A percentile compares a stretch with the other conserved stretches of the same genome.
Conservation (phyloP, 2,113 vertebrate genomes). For the Sebastes fasciatus region DNA sequence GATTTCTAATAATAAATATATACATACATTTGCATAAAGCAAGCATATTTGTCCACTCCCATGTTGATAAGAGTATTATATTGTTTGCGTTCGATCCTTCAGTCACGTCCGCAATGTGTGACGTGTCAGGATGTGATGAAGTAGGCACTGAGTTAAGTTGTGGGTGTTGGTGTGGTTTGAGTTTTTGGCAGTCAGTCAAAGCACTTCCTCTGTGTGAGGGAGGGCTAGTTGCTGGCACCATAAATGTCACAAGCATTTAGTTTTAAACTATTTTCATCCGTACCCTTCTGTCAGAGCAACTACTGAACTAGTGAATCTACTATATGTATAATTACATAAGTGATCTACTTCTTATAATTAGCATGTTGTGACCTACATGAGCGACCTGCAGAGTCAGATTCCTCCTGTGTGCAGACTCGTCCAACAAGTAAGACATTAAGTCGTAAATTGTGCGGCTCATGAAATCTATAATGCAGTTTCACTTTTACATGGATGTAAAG, state of each 20-base stretch:
- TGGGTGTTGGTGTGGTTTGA: background rate
- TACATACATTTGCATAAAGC: too few species aligned
- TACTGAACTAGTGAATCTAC: background rate
- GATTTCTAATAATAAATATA: too few species aligned
- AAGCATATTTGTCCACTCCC: too few species aligned
- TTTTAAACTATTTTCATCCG: too few species aligned
- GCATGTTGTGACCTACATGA: too few species aligned
- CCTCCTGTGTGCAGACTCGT: background rate
- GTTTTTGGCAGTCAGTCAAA: background rate
- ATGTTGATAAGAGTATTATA: too few species aligned
- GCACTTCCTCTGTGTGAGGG: too few species aligned
- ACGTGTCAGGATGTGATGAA: conserved; percentile 29
- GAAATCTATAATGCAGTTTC: background rate
- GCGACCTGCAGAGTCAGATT: background rate
- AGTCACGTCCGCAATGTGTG: conserved; percentile 31
- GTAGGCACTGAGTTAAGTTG: background rate
- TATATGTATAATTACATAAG: background rate
- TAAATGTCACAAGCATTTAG: too few species aligned
- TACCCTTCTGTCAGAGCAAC: too few species aligned
- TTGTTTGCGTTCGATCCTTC: background rate
- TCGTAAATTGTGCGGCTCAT: background rate
- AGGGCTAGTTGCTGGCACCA: too few species aligned
- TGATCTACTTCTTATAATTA: too few species aligned
- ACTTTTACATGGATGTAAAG: background rate
- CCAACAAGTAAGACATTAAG: background rate